These are phyloP conservation scores for Cancer borealis DNA, from an alignment of 2,888 invertebrate species.

Conservation along the genomic window DNA sequence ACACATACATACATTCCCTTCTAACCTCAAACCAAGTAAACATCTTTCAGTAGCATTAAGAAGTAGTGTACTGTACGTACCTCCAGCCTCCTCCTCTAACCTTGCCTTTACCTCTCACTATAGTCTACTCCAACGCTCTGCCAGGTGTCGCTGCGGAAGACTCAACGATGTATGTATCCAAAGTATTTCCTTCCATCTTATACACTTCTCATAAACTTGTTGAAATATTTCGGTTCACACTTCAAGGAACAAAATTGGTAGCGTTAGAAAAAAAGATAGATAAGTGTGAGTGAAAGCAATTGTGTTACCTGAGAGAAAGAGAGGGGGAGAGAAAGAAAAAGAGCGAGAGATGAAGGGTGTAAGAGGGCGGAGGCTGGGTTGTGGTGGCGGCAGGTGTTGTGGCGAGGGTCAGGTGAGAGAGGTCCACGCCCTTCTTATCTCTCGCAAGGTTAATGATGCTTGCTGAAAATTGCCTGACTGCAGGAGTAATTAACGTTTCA, in stretches of 20 bases:
- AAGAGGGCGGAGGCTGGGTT: neutral
- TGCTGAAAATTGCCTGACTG: neutral
- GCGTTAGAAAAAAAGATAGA: neutral
- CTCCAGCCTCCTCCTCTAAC: neutral
- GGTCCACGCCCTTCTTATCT: neutral
- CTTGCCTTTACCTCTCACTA: neutral
- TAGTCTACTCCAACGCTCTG: neutral
- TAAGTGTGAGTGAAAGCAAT: neutral
- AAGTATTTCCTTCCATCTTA: neutral
- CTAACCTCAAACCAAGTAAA: no score
- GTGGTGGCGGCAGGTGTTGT: neutral
- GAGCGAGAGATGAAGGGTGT: neutral
- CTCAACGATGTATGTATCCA: neutral
- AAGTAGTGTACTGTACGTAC: no score
- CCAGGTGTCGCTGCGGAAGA: neutral
- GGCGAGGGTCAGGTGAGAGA: neutral
- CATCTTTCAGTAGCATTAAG: no score
- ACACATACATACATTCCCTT: no score
- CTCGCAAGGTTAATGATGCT: neutral
- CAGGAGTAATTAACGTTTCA: neutral
- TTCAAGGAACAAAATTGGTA: neutral
- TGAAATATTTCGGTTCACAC: neutral
- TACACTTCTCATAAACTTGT: no score
- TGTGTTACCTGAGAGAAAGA: neutral
- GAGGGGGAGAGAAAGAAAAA: neutral